Base-by-base conservation (phyloP, 2,888 invertebrate species). In the Rambutsinella grinnellia region DNA sequence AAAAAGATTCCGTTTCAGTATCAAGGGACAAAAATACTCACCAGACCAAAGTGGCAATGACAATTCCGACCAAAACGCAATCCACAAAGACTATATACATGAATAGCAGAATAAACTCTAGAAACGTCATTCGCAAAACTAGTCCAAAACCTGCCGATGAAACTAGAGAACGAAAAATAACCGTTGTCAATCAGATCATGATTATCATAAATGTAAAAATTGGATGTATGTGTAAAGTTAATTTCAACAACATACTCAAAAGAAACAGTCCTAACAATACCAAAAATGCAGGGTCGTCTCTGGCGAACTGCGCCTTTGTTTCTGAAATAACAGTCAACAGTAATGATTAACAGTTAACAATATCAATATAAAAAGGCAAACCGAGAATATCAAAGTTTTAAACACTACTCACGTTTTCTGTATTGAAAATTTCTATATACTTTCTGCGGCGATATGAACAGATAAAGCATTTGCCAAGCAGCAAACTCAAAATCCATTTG, bases 401-500 rank as follows among this genome's bases (percentile, higher is more conserved):
- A n/a, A n/a, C n/a, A n/a, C n/a, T n/a, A 90, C 93, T 90, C 89
- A 95, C 97, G 95, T 91, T 99, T 99, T 86, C 99, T 92, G 89
- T 97, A 97, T 85, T 96, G 94, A 87, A 97, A 98, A 88, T 98
- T 97, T 86, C 97, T 91, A 86, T 97, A 97, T 46, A 99, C 97
- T 90, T 96, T 97, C 85, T 98, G 97, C 17, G 99, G 99, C 0
- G 96, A 90, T 70, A 94, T 90, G 86, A 99, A 94, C 79, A 99
- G 89, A 87, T 97, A 97, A 0, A 97, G 87, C 96, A 99, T 98
- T 90, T 99, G 99, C 99, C 99, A 99, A n/a, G 94, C 89, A 0
- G 99, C 99, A 89, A 97, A 99, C 87, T 99, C 97, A 88, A 99
- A 99, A 88, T 99, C 99, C 99, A 99, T 99, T 88, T 99, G 98